Conservation (phyloP, 1,140 invertebrate species). For the Caerostris darwini region DNA sequence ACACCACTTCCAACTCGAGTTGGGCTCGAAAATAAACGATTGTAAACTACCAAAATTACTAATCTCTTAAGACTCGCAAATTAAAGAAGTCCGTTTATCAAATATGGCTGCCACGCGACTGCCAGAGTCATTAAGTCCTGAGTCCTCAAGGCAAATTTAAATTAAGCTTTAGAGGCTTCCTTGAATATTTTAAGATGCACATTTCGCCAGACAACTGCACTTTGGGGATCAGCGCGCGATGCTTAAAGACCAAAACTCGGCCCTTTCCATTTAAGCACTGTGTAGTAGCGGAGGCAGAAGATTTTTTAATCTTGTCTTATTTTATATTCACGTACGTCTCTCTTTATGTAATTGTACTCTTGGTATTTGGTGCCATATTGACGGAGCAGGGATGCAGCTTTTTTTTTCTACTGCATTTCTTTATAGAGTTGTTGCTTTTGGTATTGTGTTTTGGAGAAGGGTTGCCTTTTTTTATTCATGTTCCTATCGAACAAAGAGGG, state of each 20-base stretch:
- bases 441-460: conserved; percentile 4
- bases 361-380: conserved; percentile 56
- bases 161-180: conserved; percentile 61
- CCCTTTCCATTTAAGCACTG: not conserved
- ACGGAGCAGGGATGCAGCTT: not conserved
- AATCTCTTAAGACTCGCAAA: conserved; percentile 64
- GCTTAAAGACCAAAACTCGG: no score
- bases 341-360: conserved; percentile 13
- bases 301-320: conserved; percentile 73
- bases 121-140: conserved; percentile 49
- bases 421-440: conserved; percentile 50
- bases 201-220: not conserved
- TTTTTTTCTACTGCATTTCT: not conserved
- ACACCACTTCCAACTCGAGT: conserved; percentile 21
- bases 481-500: not conserved
- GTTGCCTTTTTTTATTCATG: not conserved
- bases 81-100: conserved; percentile 75
- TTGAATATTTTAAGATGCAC: conserved; percentile 59
- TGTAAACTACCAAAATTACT: conserved; percentile 71
- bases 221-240: no score
- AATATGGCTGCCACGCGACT: conserved; percentile 46
- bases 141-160: conserved; percentile 64
- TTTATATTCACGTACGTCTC: conserved; percentile 61
- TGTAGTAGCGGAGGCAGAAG: not conserved
- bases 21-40: conserved; percentile 51